Base-by-base conservation (phyloP, 2,113 vertebrate species). In the Rhinoderma darwinii region DNA sequence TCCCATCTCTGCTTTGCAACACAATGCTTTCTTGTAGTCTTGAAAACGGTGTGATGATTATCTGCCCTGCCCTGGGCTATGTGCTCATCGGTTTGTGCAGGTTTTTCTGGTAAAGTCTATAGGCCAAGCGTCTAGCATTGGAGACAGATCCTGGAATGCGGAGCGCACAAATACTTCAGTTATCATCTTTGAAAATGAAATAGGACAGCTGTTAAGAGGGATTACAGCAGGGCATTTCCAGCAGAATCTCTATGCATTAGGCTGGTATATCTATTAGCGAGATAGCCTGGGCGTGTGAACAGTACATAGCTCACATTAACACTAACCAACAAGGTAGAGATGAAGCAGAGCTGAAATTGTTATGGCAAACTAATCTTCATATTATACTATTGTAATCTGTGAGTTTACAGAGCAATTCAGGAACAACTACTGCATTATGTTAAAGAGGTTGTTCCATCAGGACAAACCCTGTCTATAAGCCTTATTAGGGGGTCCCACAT, bases 71-170 rank as follows among this genome's bases (percentile, higher is more conserved):
- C 63, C 59, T 37, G 68, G 15, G 59, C 88, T 59, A 54, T 68
- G 30, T 74, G 37, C 72, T 66, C 0, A 3, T 37, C 72, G 82
- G 83, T 35, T 86, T 63, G 51, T 8, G 66, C 85, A 83, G 39
- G 54, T 84, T 39, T 27, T 15, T 74, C 70, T 73, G 56, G 51
- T 84, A 83, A 89, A 59, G 86, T 61, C 18, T 78, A 87, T 2
- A 50, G 86, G 84, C 41, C 80, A 84, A n/a, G 72, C 61, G 73
- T 88, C 87, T 88, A 84, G 88, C 22, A 15, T 70, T 82, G 44
- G 88, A 88, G 75, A 70, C 15, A 78, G 63, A 72, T 90, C 72
- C 86, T 89, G 80, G 68, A 90, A 70, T 86, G 89, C 0, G 89
- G 12, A 88, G 90, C 88, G 77, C 79, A 87, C 27, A 79, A 20